Evolutionary conservation across 2,797 vertebrate genomes (phyloP).

Genomic region (Hippocampus kuda): DNA sequence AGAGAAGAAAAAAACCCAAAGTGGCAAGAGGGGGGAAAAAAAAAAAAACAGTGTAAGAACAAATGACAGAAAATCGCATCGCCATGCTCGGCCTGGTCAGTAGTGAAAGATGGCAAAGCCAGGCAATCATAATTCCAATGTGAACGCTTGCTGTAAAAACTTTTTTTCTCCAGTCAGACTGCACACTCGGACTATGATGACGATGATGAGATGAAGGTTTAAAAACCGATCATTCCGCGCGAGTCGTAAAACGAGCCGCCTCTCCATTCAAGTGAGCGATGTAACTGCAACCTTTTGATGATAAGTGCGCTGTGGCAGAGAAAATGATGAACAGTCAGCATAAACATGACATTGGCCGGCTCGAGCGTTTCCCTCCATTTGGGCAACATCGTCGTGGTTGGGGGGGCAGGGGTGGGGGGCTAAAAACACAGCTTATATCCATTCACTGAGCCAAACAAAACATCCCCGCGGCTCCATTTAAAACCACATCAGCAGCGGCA

Average conservation of each 20-base stretch:
- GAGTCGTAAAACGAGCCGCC: slow-evolving; percentile 41
- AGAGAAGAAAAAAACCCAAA: slow-evolving; percentile 10
- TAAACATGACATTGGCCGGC: slow-evolving; percentile 36
- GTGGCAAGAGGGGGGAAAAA: slow-evolving; percentile 8
- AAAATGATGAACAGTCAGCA: slow-evolving; percentile 38
- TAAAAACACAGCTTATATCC: slow-evolving; percentile 18
- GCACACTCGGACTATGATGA: neutral
- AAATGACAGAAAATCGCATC: slow-evolving; percentile 6
- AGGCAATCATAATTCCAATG: neutral
- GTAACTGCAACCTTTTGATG: slow-evolving; percentile 31
- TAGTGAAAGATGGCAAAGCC: neutral
- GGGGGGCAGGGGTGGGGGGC: neutral
- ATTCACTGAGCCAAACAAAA: slow-evolving; percentile 50
- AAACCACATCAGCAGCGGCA: slow-evolving; percentile 40
- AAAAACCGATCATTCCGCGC: slow-evolving; percentile 39
- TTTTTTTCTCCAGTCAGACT: neutral
- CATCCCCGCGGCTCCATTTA: slow-evolving; percentile 27
- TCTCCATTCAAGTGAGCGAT: slow-evolving; percentile 31
- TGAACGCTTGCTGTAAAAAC: slow-evolving; percentile 1
- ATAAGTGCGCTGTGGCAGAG: slow-evolving; percentile 30
- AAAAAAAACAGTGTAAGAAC: slow-evolving; percentile 11
- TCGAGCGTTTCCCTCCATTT: slow-evolving; percentile 28
- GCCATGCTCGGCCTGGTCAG: neutral
- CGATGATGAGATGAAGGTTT: slow-evolving; percentile 30
- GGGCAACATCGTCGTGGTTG: neutral